phyloP scores from a whole-genome alignment of 1,140 invertebrate species.

The Monomorium pharaonis region DNA sequence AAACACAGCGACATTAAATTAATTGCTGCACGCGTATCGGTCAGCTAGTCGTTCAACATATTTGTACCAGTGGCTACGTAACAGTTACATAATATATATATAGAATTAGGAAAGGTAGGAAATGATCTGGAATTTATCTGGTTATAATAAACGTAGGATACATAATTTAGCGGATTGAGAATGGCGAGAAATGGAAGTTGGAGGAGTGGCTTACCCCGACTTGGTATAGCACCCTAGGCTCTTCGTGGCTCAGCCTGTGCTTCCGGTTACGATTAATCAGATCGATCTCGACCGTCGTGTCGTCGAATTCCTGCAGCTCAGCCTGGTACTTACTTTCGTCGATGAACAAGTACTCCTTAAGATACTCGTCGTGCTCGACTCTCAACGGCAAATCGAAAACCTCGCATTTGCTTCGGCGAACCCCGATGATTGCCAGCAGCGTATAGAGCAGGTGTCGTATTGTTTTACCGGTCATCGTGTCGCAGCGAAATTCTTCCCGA shows the following conservation, averaged over 20 bases:
- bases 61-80: not conserved
- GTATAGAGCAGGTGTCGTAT: constrained; percentile 53
- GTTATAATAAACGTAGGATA: not conserved
- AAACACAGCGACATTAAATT: not conserved
- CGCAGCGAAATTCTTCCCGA: not conserved
- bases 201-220: constrained; percentile 80
- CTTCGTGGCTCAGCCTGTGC: constrained; percentile 64
- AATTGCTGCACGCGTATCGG: not conserved
- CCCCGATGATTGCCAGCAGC: constrained; percentile 59
- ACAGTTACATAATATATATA: not conserved
- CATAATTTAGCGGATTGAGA: not conserved
- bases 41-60: constrained; percentile 8
- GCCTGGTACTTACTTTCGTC: constrained; percentile 77
- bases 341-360: constrained; percentile 76
- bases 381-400: constrained; percentile 73
- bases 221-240: constrained; percentile 81
- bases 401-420: constrained; percentile 52
- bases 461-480: constrained; percentile 40
- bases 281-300: constrained; percentile 80
- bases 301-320: constrained; percentile 77
- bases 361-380: constrained; percentile 73
- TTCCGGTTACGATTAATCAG: constrained; percentile 76
- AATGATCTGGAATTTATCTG: not conserved
- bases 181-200: not conserved
- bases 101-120: not conserved